Percentiles rank a stretch among this genome's conserved stretches.
Evolutionary conservation across 2,797 vertebrate genomes (phyloP).

Genomic region (Protonibea diacanthus): DNA sequence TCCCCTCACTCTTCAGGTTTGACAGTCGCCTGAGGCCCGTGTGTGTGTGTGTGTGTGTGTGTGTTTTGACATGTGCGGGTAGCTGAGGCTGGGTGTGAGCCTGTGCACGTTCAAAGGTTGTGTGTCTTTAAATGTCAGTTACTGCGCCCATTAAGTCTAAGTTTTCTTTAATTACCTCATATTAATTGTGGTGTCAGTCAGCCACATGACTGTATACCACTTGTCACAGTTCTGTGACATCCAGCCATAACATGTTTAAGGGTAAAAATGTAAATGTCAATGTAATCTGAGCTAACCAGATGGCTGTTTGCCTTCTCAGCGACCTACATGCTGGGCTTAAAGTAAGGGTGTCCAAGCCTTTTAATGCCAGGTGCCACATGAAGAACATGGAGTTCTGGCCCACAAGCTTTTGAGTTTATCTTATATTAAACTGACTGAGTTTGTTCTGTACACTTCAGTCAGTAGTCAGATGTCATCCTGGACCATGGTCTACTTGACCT

Average conservation of each 20-base stretch:
- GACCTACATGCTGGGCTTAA: not conserved
- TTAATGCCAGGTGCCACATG: not conserved
- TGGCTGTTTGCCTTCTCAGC: no score
- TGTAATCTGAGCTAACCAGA: not conserved
- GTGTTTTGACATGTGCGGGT: conserved; percentile 6
- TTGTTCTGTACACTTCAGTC: no score
- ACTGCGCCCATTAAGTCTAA: not conserved
- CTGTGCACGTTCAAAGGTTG: conserved; percentile 25
- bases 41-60: not conserved
- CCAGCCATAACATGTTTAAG: no score
- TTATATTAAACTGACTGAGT: no score
- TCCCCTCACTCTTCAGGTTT: not conserved
- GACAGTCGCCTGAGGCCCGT: not conserved
- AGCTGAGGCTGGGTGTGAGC: not conserved
- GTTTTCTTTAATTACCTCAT: not conserved
- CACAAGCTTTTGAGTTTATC: no score
- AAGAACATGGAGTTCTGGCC: no score
- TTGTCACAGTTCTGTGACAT: not conserved
- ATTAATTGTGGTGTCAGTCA: not conserved
- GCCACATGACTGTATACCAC: not conserved
- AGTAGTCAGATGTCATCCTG: not conserved
- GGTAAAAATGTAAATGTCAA: not conserved
- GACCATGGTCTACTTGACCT: not conserved
- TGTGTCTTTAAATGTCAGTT: not conserved
- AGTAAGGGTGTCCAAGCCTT: not conserved